These are phyloP conservation scores for Planiliza haematocheilus DNA, from an alignment of 2,113 vertebrate genomes.

Conservation along the genomic window DNA sequence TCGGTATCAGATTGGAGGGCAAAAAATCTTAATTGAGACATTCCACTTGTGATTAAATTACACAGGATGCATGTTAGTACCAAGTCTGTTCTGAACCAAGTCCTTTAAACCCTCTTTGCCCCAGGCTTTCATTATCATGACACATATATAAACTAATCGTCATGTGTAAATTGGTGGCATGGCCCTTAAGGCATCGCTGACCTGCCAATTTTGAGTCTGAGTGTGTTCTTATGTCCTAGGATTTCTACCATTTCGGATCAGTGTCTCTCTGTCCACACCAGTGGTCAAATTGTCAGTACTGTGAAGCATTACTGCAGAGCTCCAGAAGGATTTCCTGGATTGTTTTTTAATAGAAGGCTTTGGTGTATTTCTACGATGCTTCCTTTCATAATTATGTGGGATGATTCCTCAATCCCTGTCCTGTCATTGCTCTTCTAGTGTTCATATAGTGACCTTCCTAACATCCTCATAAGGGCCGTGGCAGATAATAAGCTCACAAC, in stretches of 20 bases:
- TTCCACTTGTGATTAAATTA: no score
- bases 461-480: neutral
- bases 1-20: no score
- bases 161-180: neutral
- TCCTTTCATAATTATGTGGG: conserved; percentile 7
- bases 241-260: neutral
- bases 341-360: neutral
- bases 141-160: no score
- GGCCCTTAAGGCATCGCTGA: neutral
- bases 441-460: neutral
- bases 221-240: neutral
- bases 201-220: neutral
- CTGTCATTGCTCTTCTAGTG: neutral
- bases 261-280: neutral
- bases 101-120: neutral
- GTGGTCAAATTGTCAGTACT: conserved; percentile 22
- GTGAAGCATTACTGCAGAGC: neutral
- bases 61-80: no score
- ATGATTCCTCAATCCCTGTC: conserved; percentile 1
- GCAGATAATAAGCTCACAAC: neutral
- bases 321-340: conserved; percentile 7
- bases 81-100: no score
- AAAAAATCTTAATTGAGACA: no score
- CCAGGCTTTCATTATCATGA: neutral
- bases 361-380: neutral